Percentiles rank a stretch among this genome's conserved stretches.
Evolutionary conservation across 2,888 invertebrate species (phyloP).

Genomic region (Dynastes maya): DNA sequence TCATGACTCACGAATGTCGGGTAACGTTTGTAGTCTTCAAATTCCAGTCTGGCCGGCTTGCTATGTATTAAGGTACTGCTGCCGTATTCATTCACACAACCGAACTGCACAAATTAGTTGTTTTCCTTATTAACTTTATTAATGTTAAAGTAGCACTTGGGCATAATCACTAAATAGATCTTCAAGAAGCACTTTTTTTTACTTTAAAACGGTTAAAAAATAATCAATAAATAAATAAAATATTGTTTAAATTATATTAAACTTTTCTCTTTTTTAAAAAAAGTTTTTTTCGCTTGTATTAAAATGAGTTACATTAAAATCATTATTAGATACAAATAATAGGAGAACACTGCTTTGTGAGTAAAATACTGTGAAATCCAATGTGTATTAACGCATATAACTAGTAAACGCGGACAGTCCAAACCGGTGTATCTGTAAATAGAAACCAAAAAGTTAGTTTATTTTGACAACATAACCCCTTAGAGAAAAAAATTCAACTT

Average conservation of each 20-base stretch:
- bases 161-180: conserved; percentile 29
- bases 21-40: conserved; percentile 64
- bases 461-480: conserved; percentile 51
- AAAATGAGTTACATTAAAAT: conserved; percentile 14
- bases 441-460: conserved; percentile 49
- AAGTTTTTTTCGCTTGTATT: conserved; percentile 11
- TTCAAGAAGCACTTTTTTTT: conserved; percentile 28
- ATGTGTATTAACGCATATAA: conserved; percentile 10
- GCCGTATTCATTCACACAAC: background rate
- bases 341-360: conserved; percentile 19
- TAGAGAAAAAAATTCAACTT: conserved; percentile 36
- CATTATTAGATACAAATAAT: conserved; percentile 5
- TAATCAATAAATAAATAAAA: conserved; percentile 41
- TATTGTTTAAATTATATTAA: background rate
- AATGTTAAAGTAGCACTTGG: background rate
- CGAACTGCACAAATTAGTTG: conserved; percentile 8
- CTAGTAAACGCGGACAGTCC: conserved; percentile 28
- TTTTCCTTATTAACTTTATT: background rate
- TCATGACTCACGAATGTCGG: conserved; percentile 63
- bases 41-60: conserved; percentile 64
- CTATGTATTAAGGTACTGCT: background rate
- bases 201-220: conserved; percentile 18
- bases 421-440: conserved; percentile 48
- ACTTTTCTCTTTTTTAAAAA: background rate
- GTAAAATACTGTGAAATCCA: conserved; percentile 30